These are phyloP conservation scores for Cossypha polioptera DNA, from an alignment of 2,797 vertebrate genomes.

Conservation along the genomic window DNA sequence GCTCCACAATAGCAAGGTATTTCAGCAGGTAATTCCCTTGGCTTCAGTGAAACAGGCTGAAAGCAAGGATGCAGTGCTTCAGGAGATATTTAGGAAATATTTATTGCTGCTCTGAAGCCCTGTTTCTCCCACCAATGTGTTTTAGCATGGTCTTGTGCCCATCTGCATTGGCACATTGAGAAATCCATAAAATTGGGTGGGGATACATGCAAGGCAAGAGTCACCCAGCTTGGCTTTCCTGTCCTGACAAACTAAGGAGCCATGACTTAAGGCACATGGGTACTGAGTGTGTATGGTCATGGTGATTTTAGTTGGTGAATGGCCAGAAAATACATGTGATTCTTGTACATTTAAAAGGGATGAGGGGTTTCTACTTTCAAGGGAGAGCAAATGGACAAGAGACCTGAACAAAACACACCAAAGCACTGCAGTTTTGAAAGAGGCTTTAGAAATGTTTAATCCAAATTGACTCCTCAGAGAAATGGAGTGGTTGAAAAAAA, in stretches of 20 bases:
- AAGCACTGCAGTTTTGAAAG: background rate
- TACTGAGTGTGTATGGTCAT: rapidly evolving
- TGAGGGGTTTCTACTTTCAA: background rate
- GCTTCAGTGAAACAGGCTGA: background rate
- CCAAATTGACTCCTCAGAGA: background rate
- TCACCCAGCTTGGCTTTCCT: background rate
- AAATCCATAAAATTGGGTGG: rapidly evolving
- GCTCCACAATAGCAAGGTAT: background rate
- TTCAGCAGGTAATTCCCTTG: background rate
- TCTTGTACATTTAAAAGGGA: background rate
- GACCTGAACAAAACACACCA: background rate
- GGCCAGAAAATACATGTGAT: background rate
- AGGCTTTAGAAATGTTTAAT: background rate
- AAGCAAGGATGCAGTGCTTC: background rate
- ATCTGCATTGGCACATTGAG: background rate
- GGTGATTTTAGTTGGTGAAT: background rate
- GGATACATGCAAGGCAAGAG: background rate
- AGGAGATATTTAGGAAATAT: background rate
- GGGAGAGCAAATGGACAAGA: background rate
- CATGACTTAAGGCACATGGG: rapidly evolving
- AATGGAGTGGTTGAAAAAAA: background rate
- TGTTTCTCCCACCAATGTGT: background rate
- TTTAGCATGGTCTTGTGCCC: rapidly evolving
- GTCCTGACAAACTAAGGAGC: background rate
- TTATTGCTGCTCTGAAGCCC: background rate